Base-by-base conservation (phyloP, 2,113 vertebrate genomes). In the Varanus komodoensis region DNA sequence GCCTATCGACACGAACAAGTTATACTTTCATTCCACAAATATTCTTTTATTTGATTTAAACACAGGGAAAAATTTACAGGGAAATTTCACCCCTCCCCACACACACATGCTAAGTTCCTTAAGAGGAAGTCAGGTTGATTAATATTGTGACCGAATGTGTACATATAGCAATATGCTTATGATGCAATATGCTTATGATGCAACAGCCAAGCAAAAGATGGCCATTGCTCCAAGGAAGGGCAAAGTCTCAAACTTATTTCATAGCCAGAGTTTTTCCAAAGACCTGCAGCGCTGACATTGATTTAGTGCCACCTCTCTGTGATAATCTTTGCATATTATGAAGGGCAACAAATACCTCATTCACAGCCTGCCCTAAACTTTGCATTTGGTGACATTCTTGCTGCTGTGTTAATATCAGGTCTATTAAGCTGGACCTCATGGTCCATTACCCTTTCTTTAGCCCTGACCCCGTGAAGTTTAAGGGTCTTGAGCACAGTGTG, bases 401-500 rank as follows among this genome's bases (percentile, higher is more conserved):
- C 98, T 98, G 97, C 97, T 97, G 97, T 98, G 97, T 98, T 98
- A 98, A 98, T 98, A 97, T 97, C 92, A 11, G 96, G 95, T 98
- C 97, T 98, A 97, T 98, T 97, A 97, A 98, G 96, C 96, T 95
- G 97, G 97, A 98, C 97, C 98, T 98, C 98, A 98, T 97, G 98
- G 97, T 97, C 97, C 97, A 97, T 97, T 98, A 97, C 97, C 97
- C 97, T 97, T 98, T 98, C 98, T 99, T 98, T 98, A 96, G 97
- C 95, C 92, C 96, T 98, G 97, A 98, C 98, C 98, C 96, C 97
- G 97, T 96, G 97, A 98, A 98, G 98, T 98, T 98, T 97, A 98
- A 97, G 98, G 97, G 98, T 98, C 98, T 98, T 98, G 98, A 97
- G 96, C 98, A 98, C 97, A 97, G 97, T 97, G 97, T 99, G 98